Conservation (phyloP, 2,113 vertebrate genomes). For the Siphamia tubifer region DNA sequence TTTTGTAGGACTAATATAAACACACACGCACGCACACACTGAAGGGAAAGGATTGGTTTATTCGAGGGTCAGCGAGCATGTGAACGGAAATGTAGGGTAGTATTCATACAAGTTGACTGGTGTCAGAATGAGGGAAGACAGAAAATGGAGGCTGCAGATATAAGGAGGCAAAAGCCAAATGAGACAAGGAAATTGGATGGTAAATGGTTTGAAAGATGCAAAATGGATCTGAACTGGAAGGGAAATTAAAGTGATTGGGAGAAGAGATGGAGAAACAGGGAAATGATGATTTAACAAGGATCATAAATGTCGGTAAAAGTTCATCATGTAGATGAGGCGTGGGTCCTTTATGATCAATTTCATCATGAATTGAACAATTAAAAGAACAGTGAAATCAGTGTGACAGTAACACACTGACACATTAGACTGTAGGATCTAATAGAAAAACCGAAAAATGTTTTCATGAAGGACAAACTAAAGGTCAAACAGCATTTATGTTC, state of each 20-base stretch:
- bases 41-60: background rate
- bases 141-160: background rate
- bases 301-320: background rate
- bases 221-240: background rate
- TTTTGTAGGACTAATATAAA: slow-evolving; percentile 24
- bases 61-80: slow-evolving; percentile 17
- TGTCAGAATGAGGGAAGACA: background rate
- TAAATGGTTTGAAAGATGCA: background rate
- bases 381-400: too few relatives aligned
- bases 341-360: too few relatives aligned
- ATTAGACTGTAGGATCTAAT: too few relatives aligned
- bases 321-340: too few relatives aligned
- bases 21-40: background rate
- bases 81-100: slow-evolving; percentile 5
- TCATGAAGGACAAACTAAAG: too few relatives aligned
- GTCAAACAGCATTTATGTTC: too few relatives aligned
- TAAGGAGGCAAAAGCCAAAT: background rate
- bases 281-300: too few relatives aligned
- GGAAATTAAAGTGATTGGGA: too few relatives aligned
- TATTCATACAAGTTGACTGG: background rate
- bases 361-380: too few relatives aligned
- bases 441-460: too few relatives aligned
- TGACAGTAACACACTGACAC: too few relatives aligned
- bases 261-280: background rate
- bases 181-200: background rate